phyloP scores from a whole-genome alignment of 1,140 invertebrate species.

The Drosophila melanogaster region DNA sequence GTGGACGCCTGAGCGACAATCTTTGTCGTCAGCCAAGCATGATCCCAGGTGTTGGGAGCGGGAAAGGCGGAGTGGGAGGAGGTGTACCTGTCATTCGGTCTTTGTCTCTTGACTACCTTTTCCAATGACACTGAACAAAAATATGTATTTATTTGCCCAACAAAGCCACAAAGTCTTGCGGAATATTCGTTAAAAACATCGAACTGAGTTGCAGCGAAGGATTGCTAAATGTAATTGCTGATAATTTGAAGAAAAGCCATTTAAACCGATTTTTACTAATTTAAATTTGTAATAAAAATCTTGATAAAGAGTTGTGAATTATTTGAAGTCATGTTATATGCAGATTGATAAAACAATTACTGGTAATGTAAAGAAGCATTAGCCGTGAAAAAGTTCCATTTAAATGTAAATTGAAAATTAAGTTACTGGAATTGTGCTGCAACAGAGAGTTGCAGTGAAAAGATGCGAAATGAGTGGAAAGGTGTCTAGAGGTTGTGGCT shows the following conservation, averaged over 20 bases:
- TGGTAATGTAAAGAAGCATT: no score
- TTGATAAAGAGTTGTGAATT: no score
- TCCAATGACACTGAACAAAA: conserved; percentile 9
- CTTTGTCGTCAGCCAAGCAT: conserved; percentile 69
- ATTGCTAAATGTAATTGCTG: no score
- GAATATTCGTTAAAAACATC: no score
- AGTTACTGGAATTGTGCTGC: no score
- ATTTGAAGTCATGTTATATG: no score
- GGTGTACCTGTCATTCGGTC: conserved; percentile 24
- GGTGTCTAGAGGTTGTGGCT: conserved; percentile 1
- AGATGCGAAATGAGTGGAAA: not conserved
- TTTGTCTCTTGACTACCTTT: conserved; percentile 27
- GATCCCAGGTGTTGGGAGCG: conserved; percentile 4
- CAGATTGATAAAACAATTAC: no score
- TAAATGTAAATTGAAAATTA: not conserved
- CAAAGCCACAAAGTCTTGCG: no score
- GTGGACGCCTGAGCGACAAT: conserved; percentile 76
- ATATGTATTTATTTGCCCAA: not conserved
- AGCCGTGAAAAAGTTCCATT: not conserved
- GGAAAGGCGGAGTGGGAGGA: not conserved
- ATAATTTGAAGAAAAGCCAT: no score
- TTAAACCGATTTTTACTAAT: no score
- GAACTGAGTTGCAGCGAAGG: no score
- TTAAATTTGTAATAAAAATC: no score
- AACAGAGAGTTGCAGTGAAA: not conserved